Conservation (phyloP, 2,113 vertebrate genomes). For the Ctenodactylus gundi region DNA sequence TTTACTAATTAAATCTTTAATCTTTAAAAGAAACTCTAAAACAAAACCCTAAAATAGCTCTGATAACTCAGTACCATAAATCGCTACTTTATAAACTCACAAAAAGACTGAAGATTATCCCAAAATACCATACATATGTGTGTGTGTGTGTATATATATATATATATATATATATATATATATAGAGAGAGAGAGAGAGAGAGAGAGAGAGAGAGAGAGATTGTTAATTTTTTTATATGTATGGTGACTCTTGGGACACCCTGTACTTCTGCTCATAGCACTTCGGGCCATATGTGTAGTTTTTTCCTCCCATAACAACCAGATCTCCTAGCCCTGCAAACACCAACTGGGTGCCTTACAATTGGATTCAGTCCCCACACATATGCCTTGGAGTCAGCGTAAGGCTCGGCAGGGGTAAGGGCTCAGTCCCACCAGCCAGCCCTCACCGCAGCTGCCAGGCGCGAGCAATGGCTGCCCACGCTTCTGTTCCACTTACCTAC, state of each 20-base stretch:
- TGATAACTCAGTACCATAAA: background rate
- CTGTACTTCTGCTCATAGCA: background rate
- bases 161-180: too few species aligned
- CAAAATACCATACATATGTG: too few species aligned
- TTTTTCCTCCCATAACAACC: background rate
- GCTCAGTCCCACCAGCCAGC: background rate
- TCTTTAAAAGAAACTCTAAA: slow-evolving; percentile 27
- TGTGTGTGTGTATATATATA: too few species aligned
- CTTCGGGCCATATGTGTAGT: background rate
- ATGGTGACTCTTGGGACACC: too few species aligned
- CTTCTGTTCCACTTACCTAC: background rate
- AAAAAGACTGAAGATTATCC: background rate
- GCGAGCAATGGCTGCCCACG: too few species aligned
- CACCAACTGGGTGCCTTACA: background rate
- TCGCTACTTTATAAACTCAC: background rate
- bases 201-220: too few species aligned
- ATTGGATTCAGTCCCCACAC: background rate
- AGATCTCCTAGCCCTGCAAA: background rate
- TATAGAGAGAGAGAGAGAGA: too few species aligned
- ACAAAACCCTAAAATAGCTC: background rate
- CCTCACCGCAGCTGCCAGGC: too few species aligned
- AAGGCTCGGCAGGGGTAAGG: background rate
- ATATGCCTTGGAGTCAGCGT: background rate
- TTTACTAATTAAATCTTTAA: background rate
- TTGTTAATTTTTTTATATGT: too few species aligned